These are phyloP conservation scores for Labeo catla DNA, from an alignment of 2,113 vertebrate species.

Conservation along the genomic window DNA sequence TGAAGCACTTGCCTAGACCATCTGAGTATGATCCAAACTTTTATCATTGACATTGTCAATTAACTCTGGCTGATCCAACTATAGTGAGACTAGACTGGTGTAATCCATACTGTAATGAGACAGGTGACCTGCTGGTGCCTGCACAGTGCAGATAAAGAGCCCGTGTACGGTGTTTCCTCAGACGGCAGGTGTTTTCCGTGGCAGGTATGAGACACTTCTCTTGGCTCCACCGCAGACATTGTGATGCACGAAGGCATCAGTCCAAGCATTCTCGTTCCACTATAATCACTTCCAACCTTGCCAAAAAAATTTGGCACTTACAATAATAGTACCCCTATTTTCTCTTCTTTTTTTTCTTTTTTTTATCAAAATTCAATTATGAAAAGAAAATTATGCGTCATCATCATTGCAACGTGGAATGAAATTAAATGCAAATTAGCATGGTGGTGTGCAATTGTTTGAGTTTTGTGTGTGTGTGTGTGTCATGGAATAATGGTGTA, in stretches of 20 bases:
- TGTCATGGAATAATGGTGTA: slow-evolving; percentile 53
- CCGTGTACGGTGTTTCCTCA: not conserved
- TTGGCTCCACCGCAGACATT: slow-evolving; percentile 15
- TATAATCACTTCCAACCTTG: slow-evolving; percentile 54
- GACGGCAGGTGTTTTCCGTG: slow-evolving; percentile 25
- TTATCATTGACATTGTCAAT: slow-evolving; percentile 13
- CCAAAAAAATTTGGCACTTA: slow-evolving; percentile 51
- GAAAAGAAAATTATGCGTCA: slow-evolving; percentile 59
- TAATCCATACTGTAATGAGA: slow-evolving; percentile 23
- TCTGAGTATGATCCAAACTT: not conserved
- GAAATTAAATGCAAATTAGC: slow-evolving; percentile 58
- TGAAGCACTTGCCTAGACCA: not conserved
- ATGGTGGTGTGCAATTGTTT: slow-evolving; percentile 46
- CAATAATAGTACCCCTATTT: slow-evolving; percentile 52
- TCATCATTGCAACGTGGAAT: slow-evolving; percentile 55
- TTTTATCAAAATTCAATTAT: slow-evolving; percentile 58
- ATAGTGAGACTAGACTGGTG: slow-evolving; percentile 17
- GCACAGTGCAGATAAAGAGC: slow-evolving; percentile 31
- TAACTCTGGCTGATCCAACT: slow-evolving; percentile 4
- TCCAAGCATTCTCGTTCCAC: slow-evolving; percentile 51
- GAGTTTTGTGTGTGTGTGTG: slow-evolving; percentile 18
- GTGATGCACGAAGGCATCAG: slow-evolving; percentile 42
- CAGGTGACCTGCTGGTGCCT: slow-evolving; percentile 31
- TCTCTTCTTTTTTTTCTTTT: slow-evolving; percentile 32
- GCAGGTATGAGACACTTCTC: slow-evolving; percentile 20